phyloP scores from a whole-genome alignment of 2,888 invertebrate genomes.

The Parnassius mnemosyne region DNA sequence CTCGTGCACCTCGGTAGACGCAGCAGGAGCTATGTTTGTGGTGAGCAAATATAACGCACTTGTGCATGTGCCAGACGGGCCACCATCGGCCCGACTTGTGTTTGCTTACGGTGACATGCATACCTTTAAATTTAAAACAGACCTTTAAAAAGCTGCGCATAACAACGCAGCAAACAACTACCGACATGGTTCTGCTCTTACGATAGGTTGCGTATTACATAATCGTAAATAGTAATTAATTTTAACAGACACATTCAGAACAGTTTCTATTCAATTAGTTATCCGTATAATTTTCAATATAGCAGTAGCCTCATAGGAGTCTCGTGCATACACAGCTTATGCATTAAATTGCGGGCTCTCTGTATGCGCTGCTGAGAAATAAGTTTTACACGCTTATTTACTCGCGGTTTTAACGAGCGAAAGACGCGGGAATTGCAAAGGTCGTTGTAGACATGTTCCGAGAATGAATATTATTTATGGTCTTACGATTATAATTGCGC shows the following conservation, averaged over 20 bases:
- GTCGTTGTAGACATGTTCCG: slow-evolving; percentile 42
- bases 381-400: slow-evolving; percentile 37
- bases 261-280: background rate
- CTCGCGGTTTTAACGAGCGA: slow-evolving; percentile 44
- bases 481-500: slow-evolving; percentile 53
- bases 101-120: slow-evolving; percentile 70
- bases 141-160: slow-evolving; percentile 30
- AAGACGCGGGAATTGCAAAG: slow-evolving; percentile 43
- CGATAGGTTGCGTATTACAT: background rate
- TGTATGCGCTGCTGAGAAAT: slow-evolving; percentile 16
- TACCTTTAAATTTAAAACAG: slow-evolving; percentile 58
- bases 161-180: slow-evolving; percentile 10
- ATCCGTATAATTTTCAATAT: background rate
- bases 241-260: background rate
- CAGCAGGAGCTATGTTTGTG: slow-evolving; percentile 65
- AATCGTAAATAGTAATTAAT: background rate
- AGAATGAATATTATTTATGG: slow-evolving; percentile 56
- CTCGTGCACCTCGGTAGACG: slow-evolving; percentile 50
- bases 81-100: slow-evolving; percentile 46
- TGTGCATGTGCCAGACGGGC: slow-evolving; percentile 60
- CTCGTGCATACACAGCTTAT: slow-evolving; percentile 12
- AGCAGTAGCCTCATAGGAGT: background rate
- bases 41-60: slow-evolving; percentile 67
- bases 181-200: background rate
- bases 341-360: slow-evolving; percentile 10